Conservation (phyloP, 2,888 invertebrate species). For the Congeria kusceri region DNA sequence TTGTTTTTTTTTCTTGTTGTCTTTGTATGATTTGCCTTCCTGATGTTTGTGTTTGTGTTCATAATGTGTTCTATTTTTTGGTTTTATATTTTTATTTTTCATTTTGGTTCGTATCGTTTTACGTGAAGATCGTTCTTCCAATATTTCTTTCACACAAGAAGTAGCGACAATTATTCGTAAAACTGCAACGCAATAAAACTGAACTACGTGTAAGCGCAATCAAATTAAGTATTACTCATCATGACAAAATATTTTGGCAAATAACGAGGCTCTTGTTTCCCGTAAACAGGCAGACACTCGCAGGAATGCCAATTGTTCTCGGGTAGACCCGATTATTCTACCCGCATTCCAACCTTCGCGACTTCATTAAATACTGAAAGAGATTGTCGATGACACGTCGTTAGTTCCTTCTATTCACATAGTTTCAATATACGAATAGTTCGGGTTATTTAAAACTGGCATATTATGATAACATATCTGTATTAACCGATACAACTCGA, state of each 20-base stretch:
- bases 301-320: not conserved
- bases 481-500: conserved; percentile 26
- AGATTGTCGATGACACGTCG: conserved; percentile 31
- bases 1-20: too few relatives aligned
- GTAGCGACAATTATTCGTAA: too few relatives aligned
- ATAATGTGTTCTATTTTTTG: too few relatives aligned
- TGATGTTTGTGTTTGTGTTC: too few relatives aligned
- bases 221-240: too few relatives aligned
- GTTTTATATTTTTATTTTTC: too few relatives aligned
- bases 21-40: too few relatives aligned
- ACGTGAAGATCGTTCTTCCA: too few relatives aligned
- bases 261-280: not conserved
- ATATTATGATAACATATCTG: conserved; percentile 45
- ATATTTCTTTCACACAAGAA: too few relatives aligned
- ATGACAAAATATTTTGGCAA: not conserved
- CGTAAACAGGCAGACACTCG: not conserved
- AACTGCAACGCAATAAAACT: too few relatives aligned
- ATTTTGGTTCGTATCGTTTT: too few relatives aligned
- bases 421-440: conserved; percentile 40
- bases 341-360: not conserved
- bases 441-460: conserved; percentile 27
- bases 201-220: too few relatives aligned
- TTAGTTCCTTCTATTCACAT: conserved; percentile 33
- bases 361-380: conserved; percentile 2
- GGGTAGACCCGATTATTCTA: not conserved